A percentile compares a stretch with the other conserved stretches of the same genome.
Conservation (phyloP, 2,888 invertebrate genomes). For the Spisula subtruncata region DNA sequence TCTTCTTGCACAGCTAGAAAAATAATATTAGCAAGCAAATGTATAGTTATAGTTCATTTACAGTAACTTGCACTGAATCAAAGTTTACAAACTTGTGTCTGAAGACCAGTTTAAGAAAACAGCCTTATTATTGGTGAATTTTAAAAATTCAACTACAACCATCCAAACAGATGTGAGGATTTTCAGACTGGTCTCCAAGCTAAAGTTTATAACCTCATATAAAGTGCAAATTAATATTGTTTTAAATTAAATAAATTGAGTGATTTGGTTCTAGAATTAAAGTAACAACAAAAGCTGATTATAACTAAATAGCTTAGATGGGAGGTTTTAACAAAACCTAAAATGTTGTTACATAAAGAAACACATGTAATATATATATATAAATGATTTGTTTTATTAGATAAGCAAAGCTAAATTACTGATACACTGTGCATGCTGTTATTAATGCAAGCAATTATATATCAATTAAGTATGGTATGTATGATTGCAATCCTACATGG, state of each 20-base stretch:
- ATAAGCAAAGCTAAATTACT: background rate
- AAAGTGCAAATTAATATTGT: background rate
- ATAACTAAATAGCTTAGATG: background rate
- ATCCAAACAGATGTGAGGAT: background rate
- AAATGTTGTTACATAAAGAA: background rate
- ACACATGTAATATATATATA: background rate
- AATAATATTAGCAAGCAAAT: conserved; percentile 31
- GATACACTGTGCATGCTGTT: background rate
- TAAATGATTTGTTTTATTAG: background rate
- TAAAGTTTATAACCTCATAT: background rate
- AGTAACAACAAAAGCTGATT: background rate
- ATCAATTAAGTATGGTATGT: too few species aligned
- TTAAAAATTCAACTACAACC: background rate
- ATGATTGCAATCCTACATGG: too few species aligned
- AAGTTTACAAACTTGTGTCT: background rate
- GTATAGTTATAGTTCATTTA: background rate
- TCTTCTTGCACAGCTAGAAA: conserved; percentile 49
- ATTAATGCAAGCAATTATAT: background rate
- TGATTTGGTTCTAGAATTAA: background rate
- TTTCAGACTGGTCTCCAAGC: background rate
- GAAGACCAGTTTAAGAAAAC: background rate
- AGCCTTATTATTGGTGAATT: background rate
- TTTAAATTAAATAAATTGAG: background rate
- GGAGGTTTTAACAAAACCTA: too few species aligned
- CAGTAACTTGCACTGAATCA: background rate